Base-by-base conservation (phyloP, 1,140 invertebrate genomes). In the Meloidogyne chitwoodi region DNA sequence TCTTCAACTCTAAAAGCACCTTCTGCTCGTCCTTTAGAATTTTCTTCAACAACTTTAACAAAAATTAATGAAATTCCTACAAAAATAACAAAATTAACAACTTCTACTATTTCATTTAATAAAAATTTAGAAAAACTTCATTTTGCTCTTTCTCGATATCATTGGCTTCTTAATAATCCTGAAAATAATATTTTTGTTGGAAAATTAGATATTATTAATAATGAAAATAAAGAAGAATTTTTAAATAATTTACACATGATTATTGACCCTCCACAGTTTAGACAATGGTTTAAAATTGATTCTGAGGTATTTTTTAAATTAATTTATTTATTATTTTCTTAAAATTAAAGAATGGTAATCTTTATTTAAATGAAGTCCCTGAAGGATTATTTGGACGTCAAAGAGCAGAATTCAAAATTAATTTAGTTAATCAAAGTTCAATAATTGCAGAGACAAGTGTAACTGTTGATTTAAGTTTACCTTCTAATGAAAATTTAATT, bases 341-440 rank as follows among this genome's bases (percentile, higher is more conserved):
- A 68, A 38, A 11, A 27, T 38, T 38, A 16, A 62, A 78, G 68
- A 79, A 29, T 22, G 22, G 31, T 14, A 72, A 26, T 38, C 56
- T 79, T 68, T 79, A 79, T 56, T 48, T 79, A 31, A 41, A 66
- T 31, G 77, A 79, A 29, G 77, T 79, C 3, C 77, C 77, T 8
- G n/a, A 41, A 24, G 68, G 80, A 12, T 27, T 79, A 38, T 62
- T 64, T 29, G 77, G 76, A 0, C 65, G 75, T 14, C 77, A 79
- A 74, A 26, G 77, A 19, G 77, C 77, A 24, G 77, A 79, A 44
- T 79, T 79, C 22, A 38, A n/a, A 5, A 19, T 61, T 27, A 48
- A 66, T 34, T 63, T 79, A 48, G 41, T 22, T 48, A 61, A 31
- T 1, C 64, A 68, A 27, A 72, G 81, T 48, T 34, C 26, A 29